These are phyloP conservation scores for Urocynchramus pylzowi DNA, from an alignment of 2,113 vertebrate genomes.

Conservation along the genomic window DNA sequence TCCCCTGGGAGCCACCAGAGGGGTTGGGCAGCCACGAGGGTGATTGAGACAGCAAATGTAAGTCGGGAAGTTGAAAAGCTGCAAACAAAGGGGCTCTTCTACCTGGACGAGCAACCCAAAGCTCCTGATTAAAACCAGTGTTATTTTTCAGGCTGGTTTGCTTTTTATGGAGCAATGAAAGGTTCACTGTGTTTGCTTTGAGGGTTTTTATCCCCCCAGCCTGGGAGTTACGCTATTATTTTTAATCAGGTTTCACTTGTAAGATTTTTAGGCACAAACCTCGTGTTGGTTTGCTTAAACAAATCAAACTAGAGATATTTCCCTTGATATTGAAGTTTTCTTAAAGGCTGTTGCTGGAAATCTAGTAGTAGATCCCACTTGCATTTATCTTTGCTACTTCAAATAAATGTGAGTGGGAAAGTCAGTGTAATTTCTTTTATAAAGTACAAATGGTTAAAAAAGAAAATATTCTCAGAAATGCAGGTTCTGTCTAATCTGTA, in stretches of 20 bases:
- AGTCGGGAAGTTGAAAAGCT: background rate
- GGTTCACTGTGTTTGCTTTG: background rate
- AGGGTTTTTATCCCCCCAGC: background rate
- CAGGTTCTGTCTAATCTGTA: constrained; percentile 37
- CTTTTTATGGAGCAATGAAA: background rate
- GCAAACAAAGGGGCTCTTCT: constrained; percentile 22
- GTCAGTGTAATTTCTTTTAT: background rate
- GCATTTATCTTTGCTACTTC: background rate
- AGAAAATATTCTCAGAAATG: constrained; percentile 29
- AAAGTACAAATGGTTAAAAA: background rate
- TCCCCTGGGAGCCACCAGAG: background rate
- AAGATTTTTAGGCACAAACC: background rate
- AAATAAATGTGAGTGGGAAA: background rate
- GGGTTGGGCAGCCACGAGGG: background rate
- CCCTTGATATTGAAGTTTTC: background rate
- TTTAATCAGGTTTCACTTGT: background rate
- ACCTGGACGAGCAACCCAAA: background rate
- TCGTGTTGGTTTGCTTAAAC: background rate
- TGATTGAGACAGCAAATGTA: background rate
- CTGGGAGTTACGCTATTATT: background rate
- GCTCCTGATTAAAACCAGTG: background rate
- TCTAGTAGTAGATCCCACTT: background rate
- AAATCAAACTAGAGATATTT: background rate
- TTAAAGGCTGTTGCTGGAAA: background rate
- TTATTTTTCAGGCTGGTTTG: background rate